Conservation (phyloP, 2,113 vertebrate genomes). For the Microcebus tavaratra region DNA sequence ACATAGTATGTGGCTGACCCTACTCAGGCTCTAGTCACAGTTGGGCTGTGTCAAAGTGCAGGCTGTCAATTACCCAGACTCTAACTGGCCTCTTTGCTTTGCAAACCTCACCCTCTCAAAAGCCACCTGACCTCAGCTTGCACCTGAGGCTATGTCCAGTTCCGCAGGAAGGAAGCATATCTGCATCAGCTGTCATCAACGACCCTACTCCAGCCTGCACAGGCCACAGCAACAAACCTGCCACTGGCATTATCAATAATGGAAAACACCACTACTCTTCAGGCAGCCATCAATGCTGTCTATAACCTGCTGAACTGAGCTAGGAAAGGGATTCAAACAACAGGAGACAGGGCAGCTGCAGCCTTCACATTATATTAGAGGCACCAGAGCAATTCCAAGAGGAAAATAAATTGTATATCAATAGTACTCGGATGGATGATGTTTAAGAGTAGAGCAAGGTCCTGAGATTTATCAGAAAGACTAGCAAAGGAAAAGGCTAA, state of each 20-base stretch:
- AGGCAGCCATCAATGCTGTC: background rate
- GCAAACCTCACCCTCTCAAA: background rate
- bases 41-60: background rate
- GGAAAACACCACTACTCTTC: background rate
- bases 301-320: background rate
- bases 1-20: background rate
- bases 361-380: background rate
- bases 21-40: background rate
- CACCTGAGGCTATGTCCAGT: background rate
- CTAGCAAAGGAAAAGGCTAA: background rate
- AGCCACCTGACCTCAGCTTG: background rate
- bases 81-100: background rate
- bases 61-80: background rate
- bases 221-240: background rate
- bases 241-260: background rate
- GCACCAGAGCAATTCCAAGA: background rate
- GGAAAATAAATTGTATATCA: conserved; percentile 30
- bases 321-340: background rate
- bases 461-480: background rate
- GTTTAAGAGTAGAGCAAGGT: background rate
- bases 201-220: background rate
- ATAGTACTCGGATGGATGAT: background rate
- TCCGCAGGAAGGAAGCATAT: background rate
- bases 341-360: background rate
- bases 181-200: background rate